Conservation (phyloP, 2,797 vertebrate species). For the Avahi laniger region DNA sequence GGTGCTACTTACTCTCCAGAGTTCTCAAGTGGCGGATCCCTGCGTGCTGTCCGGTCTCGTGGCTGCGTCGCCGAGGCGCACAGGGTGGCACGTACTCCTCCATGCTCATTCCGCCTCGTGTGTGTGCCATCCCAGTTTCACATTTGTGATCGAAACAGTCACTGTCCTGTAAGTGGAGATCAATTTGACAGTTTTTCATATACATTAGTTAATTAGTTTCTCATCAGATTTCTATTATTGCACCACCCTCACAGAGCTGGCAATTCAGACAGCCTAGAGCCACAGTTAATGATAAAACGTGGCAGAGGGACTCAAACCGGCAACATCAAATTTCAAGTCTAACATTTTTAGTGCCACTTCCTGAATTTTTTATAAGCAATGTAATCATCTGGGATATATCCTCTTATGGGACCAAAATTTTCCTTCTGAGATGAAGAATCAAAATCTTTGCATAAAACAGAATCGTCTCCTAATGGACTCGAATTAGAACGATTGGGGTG, state of each 20-base stretch:
- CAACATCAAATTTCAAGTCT: not conserved
- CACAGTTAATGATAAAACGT: not conserved
- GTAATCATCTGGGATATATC: not conserved
- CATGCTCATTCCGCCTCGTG: fast-evolving
- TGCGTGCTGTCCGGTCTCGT: fast-evolving
- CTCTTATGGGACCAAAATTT: not conserved
- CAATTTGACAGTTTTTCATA: not conserved
- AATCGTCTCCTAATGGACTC: not conserved
- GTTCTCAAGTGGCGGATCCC: not conserved
- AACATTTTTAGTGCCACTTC: not conserved
- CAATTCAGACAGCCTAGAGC: not conserved
- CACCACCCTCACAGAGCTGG: not conserved
- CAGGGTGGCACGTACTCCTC: fast-evolving
- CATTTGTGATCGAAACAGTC: not conserved
- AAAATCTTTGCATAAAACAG: not conserved
- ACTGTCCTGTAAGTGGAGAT: not conserved
- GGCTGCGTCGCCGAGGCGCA: fast-evolving
- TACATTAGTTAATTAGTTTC: not conserved
- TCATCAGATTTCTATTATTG: not conserved
- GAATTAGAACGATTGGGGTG: not conserved
- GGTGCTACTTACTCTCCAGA: not conserved
- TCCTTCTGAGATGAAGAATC: not conserved
- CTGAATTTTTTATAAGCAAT: not conserved
- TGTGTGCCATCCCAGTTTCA: not conserved
- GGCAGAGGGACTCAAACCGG: not conserved